Evolutionary conservation across 1,140 invertebrate genomes (phyloP).

Genomic region (Chrysopa pallens): DNA sequence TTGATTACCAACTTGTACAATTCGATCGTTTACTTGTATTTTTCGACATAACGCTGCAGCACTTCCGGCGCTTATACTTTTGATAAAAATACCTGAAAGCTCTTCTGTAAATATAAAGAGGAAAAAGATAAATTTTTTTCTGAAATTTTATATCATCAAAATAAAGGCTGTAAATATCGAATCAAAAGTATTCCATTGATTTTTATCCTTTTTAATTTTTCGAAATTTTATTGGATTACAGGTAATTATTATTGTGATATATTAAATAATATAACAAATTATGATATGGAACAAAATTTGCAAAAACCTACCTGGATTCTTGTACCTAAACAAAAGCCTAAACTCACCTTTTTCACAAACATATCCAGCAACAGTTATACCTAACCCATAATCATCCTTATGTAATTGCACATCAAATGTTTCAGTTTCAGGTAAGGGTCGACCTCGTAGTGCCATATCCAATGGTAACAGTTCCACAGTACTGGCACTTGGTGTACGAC

Average conservation of each 20-base stretch:
- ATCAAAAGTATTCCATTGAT: no score
- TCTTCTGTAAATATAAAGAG: constrained; percentile 46
- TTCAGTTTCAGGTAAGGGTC: constrained; percentile 60
- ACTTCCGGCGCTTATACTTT: constrained; percentile 84
- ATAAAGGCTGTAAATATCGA: no score
- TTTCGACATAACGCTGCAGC: constrained; percentile 75
- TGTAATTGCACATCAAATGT: constrained; percentile 70
- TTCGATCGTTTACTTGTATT: constrained; percentile 87
- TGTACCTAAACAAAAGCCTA: no score
- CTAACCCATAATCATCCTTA: constrained; percentile 72
- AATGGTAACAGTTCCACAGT: constrained; percentile 26
- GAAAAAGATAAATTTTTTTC: no score
- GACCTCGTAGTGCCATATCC: constrained; percentile 30
- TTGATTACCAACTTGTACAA: constrained; percentile 72
- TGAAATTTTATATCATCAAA: no score
- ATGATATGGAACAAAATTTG: no score
- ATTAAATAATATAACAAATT: no score
- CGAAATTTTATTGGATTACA: no score
- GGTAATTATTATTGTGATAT: no score
- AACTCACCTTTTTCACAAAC: constrained; percentile 65
- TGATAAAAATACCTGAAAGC: constrained; percentile 90
- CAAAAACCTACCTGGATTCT: no score
- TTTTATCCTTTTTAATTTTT: no score
- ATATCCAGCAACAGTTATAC: constrained; percentile 92
- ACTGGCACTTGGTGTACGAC: constrained; percentile 22